A percentile compares a stretch with the other conserved stretches of the same genome.
Evolutionary conservation across 2,113 vertebrate species (phyloP).

Genomic region (Gambusia affinis): DNA sequence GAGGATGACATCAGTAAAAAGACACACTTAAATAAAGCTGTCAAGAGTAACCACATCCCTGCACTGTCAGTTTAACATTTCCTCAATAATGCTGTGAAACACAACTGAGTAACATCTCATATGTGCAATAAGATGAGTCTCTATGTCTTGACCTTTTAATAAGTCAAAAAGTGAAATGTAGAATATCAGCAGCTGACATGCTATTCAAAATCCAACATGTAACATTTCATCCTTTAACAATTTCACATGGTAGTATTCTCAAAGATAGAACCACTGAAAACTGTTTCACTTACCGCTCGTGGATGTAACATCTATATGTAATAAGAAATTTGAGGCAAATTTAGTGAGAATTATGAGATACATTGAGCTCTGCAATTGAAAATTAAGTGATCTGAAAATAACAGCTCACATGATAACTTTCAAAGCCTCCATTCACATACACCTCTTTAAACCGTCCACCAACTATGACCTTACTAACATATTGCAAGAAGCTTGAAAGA

Average conservation of each 20-base stretch:
- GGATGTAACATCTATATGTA: neutral
- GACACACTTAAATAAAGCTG: neutral
- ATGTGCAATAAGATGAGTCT: neutral
- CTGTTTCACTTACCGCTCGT: conserved; percentile 7
- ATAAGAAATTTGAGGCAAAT: neutral
- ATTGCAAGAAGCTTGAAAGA: conserved; percentile 15
- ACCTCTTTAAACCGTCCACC: conserved; percentile 10
- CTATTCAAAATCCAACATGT: neutral
- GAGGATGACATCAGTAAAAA: neutral
- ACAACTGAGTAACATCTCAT: neutral
- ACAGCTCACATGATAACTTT: conserved; percentile 18
- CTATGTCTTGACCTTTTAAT: neutral
- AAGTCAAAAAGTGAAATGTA: neutral
- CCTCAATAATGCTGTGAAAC: neutral
- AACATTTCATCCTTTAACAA: neutral
- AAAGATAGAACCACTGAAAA: neutral
- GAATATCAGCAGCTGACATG: neutral
- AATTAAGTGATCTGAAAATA: conserved; percentile 10
- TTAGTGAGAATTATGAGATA: neutral
- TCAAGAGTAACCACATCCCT: neutral
- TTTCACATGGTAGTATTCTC: conserved; percentile 4
- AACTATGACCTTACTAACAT: conserved; percentile 40
- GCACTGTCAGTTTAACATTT: neutral
- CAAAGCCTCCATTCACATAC: conserved; percentile 18
- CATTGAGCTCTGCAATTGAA: conserved; percentile 12